These are phyloP conservation scores for Prosopocoilus inquinatus DNA, from an alignment of 2,888 invertebrate species.

Conservation along the genomic window DNA sequence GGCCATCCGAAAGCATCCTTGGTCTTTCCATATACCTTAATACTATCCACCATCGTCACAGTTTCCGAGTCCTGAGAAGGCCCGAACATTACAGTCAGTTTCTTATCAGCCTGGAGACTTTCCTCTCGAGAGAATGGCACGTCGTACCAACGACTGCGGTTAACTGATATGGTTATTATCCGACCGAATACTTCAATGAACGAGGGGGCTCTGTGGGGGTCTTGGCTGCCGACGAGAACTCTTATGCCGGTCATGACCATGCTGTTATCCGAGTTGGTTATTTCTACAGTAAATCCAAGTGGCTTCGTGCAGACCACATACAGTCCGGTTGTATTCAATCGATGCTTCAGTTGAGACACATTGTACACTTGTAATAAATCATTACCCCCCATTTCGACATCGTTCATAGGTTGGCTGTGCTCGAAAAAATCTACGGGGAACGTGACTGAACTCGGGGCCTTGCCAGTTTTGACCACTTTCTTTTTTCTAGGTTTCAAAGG, in stretches of 20 bases:
- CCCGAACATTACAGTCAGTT: slow-evolving; percentile 78
- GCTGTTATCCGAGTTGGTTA: slow-evolving; percentile 81
- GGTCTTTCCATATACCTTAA: slow-evolving; percentile 91
- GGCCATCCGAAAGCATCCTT: slow-evolving; percentile 98
- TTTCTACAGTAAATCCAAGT: slow-evolving; percentile 84
- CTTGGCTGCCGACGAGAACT: slow-evolving; percentile 82
- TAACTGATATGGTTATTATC: slow-evolving; percentile 67
- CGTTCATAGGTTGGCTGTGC: slow-evolving; percentile 86
- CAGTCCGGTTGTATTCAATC: slow-evolving; percentile 81
- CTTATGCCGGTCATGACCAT: slow-evolving; percentile 78
- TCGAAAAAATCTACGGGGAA: slow-evolving; percentile 98
- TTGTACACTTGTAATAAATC: slow-evolving; percentile 94
- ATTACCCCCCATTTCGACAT: slow-evolving; percentile 93
- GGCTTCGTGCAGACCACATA: slow-evolving; percentile 92
- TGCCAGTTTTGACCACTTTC: slow-evolving; percentile 58
- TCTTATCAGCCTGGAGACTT: slow-evolving; percentile 88
- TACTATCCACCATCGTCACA: slow-evolving; percentile 89
- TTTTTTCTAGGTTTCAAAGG: slow-evolving; percentile 55
- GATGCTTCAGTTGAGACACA: slow-evolving; percentile 86
- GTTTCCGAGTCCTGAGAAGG: slow-evolving; percentile 84
- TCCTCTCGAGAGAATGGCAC: slow-evolving; percentile 93
- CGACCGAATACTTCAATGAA: slow-evolving; percentile 76
- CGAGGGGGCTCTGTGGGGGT: slow-evolving; percentile 73
- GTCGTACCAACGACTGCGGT: slow-evolving; percentile 90
- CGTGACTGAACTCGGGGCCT: slow-evolving; percentile 64